Evolutionary conservation across 2,113 vertebrate species (phyloP), one percentile per base, ranked within the genome.

Genomic region (Pionites leucogaster): DNA sequence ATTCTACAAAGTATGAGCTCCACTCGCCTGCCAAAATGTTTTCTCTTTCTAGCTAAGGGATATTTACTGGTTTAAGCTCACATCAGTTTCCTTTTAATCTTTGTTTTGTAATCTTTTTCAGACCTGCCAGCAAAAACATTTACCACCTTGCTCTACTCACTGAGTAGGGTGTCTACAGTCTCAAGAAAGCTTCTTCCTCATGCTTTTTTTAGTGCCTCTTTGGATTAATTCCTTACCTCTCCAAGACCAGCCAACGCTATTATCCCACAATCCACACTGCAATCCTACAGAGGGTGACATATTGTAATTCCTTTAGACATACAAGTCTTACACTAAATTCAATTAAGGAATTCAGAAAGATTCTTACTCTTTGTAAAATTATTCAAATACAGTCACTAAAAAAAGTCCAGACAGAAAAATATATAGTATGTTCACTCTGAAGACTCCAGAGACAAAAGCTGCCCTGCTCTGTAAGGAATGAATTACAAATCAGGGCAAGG

Each of bases 401-500:
- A 88, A 79, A 84, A 53, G 20, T 44, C 16, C 3, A 2, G 55
- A 81, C 20, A 78, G 33, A 67, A 78, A 67, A 74, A 57, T 17
- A 1, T 11, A 25, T 49, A 17, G 16, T 68, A 42, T 88, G 11
- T 71, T 62, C 27, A 17, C 60, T 86, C 39, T 47, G 25, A 92
- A 42, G 59, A 83, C 1, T 11, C 76, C 47, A 52, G 29, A 88
- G 55, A 69, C 35, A 84, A 78, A 90, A 93, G 27, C 80, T 94
- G 47, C 13, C 63, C 69, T 78, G 42, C 35, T 86, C 60, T 92
- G 31, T 82, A 76, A 92, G 62, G 80, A 92, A 65, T 72, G 25
- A 91, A 87, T 92, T 92, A 84, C 27, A 94, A 94, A 93, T 78
- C 39, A 78, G 47, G 75, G 50, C 41, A 83, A 86, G 80, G 75